Conservation (phyloP, 2,113 vertebrate genomes). For the Numenius arquata region DNA sequence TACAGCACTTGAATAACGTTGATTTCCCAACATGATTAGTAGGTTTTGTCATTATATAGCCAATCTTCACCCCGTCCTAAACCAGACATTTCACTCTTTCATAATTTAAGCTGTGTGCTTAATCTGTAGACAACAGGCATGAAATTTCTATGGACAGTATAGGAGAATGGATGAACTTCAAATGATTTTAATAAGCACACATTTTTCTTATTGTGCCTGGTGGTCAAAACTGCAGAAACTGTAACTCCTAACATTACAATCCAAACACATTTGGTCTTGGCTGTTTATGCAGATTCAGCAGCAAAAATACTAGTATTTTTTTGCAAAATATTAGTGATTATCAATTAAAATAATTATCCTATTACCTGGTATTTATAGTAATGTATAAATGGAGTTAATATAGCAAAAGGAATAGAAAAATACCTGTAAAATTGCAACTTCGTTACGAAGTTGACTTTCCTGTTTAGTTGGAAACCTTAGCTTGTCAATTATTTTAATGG, state of each 20-base stretch:
- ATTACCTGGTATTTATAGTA: not conserved
- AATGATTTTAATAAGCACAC: not conserved
- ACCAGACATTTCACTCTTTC: not conserved
- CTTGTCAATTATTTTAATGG: conserved; percentile 99
- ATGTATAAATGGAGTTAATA: not conserved
- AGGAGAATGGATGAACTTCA: not conserved
- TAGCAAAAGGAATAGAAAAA: not conserved
- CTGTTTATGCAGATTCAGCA: not conserved
- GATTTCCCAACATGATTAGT: conserved; percentile 37
- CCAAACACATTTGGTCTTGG: not conserved
- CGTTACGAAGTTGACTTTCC: conserved; percentile 96
- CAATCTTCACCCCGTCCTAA: not conserved
- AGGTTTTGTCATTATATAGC: conserved; percentile 25
- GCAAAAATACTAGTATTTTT: not conserved
- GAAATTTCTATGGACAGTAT: not conserved
- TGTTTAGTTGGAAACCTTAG: conserved; percentile 96
- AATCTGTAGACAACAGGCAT: not conserved
- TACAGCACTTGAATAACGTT: conserved; percentile 63
- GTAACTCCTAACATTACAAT: not conserved
- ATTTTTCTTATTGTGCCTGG: not conserved
- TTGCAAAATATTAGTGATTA: not conserved
- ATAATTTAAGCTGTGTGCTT: not conserved
- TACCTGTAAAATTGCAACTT: conserved; percentile 98
- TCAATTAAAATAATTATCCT: not conserved
- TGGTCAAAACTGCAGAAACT: not conserved